Conservation (phyloP, 2,797 vertebrate species). For the Amblyopsis hoosieri region DNA sequence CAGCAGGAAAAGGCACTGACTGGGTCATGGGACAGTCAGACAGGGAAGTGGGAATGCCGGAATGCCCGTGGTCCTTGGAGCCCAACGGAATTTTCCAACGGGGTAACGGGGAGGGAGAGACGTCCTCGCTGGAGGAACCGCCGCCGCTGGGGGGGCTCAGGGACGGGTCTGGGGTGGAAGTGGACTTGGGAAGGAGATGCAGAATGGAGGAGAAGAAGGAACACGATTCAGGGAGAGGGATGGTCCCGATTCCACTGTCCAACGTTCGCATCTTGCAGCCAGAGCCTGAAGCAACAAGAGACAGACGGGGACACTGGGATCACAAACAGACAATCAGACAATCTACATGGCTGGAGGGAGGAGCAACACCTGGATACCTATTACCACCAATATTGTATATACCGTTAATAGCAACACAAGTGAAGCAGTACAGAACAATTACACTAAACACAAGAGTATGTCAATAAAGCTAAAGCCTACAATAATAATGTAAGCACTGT, state of each 20-base stretch:
- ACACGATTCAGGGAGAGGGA: conserved; percentile 86
- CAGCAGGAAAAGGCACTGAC: conserved; percentile 86
- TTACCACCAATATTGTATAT: neutral
- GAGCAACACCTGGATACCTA: neutral
- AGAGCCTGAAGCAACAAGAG: conserved; percentile 73
- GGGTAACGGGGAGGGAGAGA: conserved; percentile 67
- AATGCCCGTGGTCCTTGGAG: conserved; percentile 60
- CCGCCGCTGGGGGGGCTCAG: conserved; percentile 67
- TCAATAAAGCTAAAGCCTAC: too few species aligned
- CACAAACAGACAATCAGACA: conserved; percentile 34
- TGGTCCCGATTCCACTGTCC: conserved; percentile 93
- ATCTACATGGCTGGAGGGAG: conserved; percentile 47
- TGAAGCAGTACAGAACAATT: too few species aligned
- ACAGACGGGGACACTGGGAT: conserved; percentile 38
- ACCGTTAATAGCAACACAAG: too few species aligned
- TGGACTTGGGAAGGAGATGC: conserved; percentile 77
- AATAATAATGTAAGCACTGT: too few species aligned
- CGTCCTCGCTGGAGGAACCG: conserved; percentile 60
- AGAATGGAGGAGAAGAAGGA: conserved; percentile 79
- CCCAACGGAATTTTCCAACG: conserved; percentile 71
- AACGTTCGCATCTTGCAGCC: conserved; percentile 90
- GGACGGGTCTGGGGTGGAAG: conserved; percentile 71
- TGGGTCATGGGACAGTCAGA: conserved; percentile 69
- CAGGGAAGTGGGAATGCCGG: conserved; percentile 76
- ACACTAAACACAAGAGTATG: too few species aligned